Evolutionary conservation across 1,140 invertebrate species (phyloP), one percentile per base, ranked within the genome.

Genomic region (Drosophila pallidifrons): DNA sequence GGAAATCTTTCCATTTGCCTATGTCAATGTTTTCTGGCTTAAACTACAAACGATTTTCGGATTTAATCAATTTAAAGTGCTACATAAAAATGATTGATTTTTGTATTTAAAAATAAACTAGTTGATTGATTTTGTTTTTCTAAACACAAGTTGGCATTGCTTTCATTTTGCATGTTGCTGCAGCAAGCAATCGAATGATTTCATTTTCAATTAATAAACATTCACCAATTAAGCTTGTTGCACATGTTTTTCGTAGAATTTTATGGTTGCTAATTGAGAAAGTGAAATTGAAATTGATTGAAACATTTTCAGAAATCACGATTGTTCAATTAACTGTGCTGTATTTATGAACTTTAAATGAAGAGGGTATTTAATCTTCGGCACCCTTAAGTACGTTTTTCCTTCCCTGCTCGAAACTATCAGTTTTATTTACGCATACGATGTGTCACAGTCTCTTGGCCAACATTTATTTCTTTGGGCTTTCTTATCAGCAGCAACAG

Each of bases 401-500:
- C 35, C 35, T 20, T 38, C 11, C 28, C 46, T 28, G 30, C 30
- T 47, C 59, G 47, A 38, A 49, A 63, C 59, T 51, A 63, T 38
- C 15, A 60, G 16, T 32, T 60, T 46, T 32, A 43, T 60, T 60
- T n/a, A 47, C 10, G 13, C 45, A 32, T 10, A 47, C 28, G 11
- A 32, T 60, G 54, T 38, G 54, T 57, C 54, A 57, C 54, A 16
- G 43, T 65, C 16, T 58, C 10, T 16, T 55, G 28, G 35, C 28
- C 11, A 20, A 55, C 28, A 38, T 57, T 49, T 49, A 41, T 60
- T 51, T 16, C 45, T 30, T 5, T 32, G 16, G 41, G 20, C 6
- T 45, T 38, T 25, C 30, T 69, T 69, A 74, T 74, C 71, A 58
- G 43, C 55, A 43, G 5, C 38, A 57, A 1, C 15, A 15, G 3